Evolutionary conservation across 2,113 vertebrate species (phyloP).

Genomic region (Periophthalmus modestus): DNA sequence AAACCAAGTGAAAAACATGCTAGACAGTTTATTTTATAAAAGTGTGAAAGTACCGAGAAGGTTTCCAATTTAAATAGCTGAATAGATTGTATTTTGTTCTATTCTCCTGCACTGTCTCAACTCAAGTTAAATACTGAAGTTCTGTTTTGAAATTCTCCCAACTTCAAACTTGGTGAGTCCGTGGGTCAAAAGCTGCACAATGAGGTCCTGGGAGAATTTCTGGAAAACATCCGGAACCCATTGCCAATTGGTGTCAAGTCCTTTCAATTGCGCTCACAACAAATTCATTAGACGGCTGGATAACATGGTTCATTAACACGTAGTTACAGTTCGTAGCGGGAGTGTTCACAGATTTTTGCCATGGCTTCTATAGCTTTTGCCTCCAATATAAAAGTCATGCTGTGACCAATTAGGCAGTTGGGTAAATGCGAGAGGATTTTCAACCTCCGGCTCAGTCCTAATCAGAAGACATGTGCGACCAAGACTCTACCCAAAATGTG

Average conservation of each 20-base stretch:
- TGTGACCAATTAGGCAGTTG: constrained; percentile 12
- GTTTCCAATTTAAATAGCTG: not conserved
- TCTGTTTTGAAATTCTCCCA: not conserved
- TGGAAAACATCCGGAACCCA: not conserved
- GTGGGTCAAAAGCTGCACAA: not conserved
- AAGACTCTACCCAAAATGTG: not conserved
- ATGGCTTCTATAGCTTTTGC: not conserved
- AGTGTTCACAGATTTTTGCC: constrained; percentile 7
- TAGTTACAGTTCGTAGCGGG: constrained; percentile 1
- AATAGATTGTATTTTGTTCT: not conserved
- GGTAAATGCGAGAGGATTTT: not conserved
- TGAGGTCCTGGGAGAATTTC: not conserved
- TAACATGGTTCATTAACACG: constrained; percentile 2
- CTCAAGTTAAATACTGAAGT: not conserved
- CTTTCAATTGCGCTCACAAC: not conserved
- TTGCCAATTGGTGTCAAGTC: not conserved
- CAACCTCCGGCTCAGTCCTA: constrained; percentile 6
- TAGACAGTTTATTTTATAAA: too few species aligned
- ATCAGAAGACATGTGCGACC: not conserved
- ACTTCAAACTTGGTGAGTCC: not conserved
- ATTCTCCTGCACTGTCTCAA: not conserved
- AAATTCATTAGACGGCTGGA: not conserved
- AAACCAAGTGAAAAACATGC: too few species aligned
- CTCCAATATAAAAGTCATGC: not conserved
- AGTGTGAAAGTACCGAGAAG: too few species aligned